These are phyloP conservation scores for Argya squamiceps DNA, from an alignment of 2,797 vertebrate species.

Conservation along the genomic window DNA sequence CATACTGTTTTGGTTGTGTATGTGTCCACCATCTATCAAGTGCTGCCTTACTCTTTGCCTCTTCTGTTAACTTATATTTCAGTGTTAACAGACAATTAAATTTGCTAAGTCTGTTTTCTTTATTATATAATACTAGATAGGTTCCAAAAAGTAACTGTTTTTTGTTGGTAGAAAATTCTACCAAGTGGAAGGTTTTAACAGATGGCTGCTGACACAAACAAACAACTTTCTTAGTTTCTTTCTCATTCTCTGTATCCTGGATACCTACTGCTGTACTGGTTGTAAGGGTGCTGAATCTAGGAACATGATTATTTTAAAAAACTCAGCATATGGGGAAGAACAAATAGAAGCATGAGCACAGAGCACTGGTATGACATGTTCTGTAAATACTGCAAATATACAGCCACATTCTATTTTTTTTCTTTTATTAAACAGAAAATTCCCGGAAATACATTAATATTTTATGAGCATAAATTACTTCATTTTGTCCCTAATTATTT, in stretches of 20 bases:
- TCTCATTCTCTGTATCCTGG: slow-evolving; percentile 61
- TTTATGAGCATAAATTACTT: background rate
- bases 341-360: slow-evolving; percentile 52
- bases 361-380: background rate
- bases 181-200: slow-evolving; percentile 52
- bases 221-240: slow-evolving; percentile 51
- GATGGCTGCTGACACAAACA: slow-evolving; percentile 65
- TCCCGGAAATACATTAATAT: background rate
- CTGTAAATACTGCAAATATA: slow-evolving; percentile 33
- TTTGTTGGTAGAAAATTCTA: background rate
- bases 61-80: background rate
- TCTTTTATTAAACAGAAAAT: background rate
- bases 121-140: background rate
- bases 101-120: background rate
- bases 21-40: background rate
- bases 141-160: background rate
- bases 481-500: background rate
- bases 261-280: slow-evolving; percentile 43
- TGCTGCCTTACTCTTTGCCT: background rate
- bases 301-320: slow-evolving; percentile 57
- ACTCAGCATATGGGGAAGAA: slow-evolving; percentile 56
- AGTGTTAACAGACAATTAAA: background rate
- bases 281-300: slow-evolving; percentile 46
- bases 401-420: background rate
- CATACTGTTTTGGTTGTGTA: background rate